Base-by-base conservation (phyloP, 30 jellyfish, hydroid and myxozoan species). In the Nemopilema nomurai region DNA sequence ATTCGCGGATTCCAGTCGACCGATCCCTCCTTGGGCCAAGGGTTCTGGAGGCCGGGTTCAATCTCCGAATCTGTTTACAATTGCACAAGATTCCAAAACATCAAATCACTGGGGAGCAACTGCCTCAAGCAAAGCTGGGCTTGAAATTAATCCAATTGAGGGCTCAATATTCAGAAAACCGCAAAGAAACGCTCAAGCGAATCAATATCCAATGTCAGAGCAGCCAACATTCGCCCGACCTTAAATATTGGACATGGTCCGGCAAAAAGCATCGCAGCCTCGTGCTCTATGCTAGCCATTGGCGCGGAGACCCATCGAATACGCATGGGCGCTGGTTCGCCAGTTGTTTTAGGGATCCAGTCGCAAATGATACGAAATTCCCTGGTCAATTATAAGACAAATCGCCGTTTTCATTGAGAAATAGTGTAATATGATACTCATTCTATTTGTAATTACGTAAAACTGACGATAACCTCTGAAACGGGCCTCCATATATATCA, bases 101-200 rank as follows among this genome's bases (percentile, higher is more conserved):
- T 23, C 30, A 67, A 16, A 22, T 67, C 13, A 17, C 77, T 67
- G 29, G 29, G 49, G 41, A 29, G 16, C 18, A 33, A 28, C 80
- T 63, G 80, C 80, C 80, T 19, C 29, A 69, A 69, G 80, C 53
- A 27, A 69, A 69, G 41, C 62, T 62, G 41, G 28, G 80, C 64
- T 69, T 69, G 80, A 23, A 69, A 28, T 1, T 69, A 69, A 69
- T 69, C 80, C 80, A 69, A 69, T 69, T 69, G 80, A 69, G 28
- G 27, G 80, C 50, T 69, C 50, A 16, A 27, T 62, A 25, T 25
- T 16, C 27, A 25, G 50, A 69, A 69, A 69, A 69, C 80, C 80
- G 28, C 80, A 69, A 28, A 52, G 50, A 69, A 69, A 18, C 27
- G 27, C 50, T 28, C 80, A 69, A 28, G 63, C 65, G 28, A 69